A percentile compares a stretch with the other conserved stretches of the same genome.
phyloP scores from a whole-genome alignment of 2,113 vertebrate genomes.

The Hydrolagus affinis region DNA sequence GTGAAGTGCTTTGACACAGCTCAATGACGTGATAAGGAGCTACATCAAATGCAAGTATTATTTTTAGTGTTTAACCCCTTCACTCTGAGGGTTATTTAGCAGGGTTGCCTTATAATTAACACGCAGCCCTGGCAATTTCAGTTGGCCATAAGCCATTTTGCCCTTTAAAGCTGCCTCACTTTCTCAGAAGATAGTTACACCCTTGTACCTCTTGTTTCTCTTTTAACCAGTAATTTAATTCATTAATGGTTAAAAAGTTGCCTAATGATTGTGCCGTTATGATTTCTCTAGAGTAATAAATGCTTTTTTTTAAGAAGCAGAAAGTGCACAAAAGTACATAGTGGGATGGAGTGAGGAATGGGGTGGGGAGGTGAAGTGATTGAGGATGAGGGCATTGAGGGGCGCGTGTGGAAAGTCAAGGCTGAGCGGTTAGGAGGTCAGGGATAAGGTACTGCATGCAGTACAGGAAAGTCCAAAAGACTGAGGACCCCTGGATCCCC shows the following conservation, averaged over 20 bases:
- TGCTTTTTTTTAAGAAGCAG: neutral
- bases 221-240: neutral
- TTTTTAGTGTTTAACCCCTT: too few relatives aligned
- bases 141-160: neutral
- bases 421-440: too few relatives aligned
- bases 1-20: too few relatives aligned
- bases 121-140: neutral
- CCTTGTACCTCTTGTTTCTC: conserved; percentile 2
- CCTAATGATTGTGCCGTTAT: neutral
- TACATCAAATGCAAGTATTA: too few relatives aligned
- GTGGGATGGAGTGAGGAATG: too few relatives aligned
- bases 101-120: neutral
- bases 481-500: neutral
- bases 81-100: neutral
- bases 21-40: too few relatives aligned
- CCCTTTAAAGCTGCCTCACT: neutral
- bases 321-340: neutral
- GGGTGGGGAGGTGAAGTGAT: too few relatives aligned
- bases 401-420: too few relatives aligned
- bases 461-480: neutral
- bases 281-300: neutral
- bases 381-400: too few relatives aligned
- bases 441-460: too few relatives aligned
- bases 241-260: conserved; percentile 22
- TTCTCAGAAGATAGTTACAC: neutral